Conservation (phyloP, 2,797 vertebrate genomes). For the Sebastolobus altivelis region DNA sequence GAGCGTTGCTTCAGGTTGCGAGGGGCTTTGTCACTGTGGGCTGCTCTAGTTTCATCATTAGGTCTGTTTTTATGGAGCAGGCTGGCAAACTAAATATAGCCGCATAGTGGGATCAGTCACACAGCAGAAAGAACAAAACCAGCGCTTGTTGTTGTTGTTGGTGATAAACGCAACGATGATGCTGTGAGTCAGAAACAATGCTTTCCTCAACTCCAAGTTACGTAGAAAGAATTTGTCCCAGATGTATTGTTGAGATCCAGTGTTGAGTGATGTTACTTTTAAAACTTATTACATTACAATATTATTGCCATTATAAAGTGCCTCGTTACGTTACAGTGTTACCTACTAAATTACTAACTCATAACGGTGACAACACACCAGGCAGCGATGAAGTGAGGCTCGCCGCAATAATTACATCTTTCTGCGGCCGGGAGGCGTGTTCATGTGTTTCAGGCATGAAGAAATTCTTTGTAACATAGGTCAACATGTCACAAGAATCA, state of each 20-base stretch:
- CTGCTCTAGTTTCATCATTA: constrained; percentile 78
- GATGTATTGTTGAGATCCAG: neutral
- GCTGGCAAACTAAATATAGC: constrained; percentile 75
- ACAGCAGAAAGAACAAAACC: constrained; percentile 49
- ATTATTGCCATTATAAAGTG: neutral
- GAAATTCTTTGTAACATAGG: neutral
- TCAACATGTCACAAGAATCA: too few relatives aligned
- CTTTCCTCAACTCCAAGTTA: constrained; percentile 18
- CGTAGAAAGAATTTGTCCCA: neutral
- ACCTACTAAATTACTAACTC: too few relatives aligned
- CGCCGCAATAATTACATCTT: neutral
- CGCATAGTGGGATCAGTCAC: constrained; percentile 46
- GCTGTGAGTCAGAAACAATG: constrained; percentile 26
- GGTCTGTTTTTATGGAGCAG: constrained; percentile 66
- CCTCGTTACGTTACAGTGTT: neutral
- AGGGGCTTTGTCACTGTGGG: constrained; percentile 53
- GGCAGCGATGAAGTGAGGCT: too few relatives aligned
- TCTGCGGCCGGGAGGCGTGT: neutral
- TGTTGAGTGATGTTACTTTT: neutral
- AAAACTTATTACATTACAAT: neutral
- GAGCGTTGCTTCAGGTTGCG: constrained; percentile 58
- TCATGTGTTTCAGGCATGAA: neutral
- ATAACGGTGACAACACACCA: too few relatives aligned
- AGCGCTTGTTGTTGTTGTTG: constrained; percentile 29
- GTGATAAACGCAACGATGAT: constrained; percentile 19